Evolutionary conservation across 1,140 invertebrate species (phyloP).

Genomic region (Saxidomus purpurata): DNA sequence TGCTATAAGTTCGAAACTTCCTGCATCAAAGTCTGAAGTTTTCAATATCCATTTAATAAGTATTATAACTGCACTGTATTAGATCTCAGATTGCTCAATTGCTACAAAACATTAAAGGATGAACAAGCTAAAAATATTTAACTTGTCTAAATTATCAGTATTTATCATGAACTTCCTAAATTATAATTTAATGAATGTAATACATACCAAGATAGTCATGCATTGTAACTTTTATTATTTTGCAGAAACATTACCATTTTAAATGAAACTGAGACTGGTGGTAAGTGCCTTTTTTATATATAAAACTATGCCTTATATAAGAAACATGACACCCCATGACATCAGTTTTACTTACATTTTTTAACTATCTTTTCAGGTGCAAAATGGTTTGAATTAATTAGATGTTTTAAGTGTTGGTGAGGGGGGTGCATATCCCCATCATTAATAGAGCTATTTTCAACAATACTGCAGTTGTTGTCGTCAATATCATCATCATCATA

Average conservation of each 20-base stretch:
- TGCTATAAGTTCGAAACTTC: too few species aligned
- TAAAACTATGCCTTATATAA: not conserved
- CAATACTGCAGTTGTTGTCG: not conserved
- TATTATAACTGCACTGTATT: too few species aligned
- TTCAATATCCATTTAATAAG: too few species aligned
- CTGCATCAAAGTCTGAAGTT: too few species aligned
- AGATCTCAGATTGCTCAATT: too few species aligned
- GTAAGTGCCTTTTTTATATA: not conserved
- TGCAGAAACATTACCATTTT: not conserved
- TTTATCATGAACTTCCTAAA: not conserved
- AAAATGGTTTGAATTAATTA: not conserved
- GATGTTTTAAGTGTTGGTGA: not conserved
- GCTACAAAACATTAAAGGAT: too few species aligned
- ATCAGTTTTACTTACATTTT: not conserved
- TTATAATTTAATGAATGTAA: not conserved
- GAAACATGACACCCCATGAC: not conserved
- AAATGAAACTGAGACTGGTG: not conserved
- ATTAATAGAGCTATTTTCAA: not conserved
- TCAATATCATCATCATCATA: too few species aligned
- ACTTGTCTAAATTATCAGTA: slow-evolving; percentile 10
- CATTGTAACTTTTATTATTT: slow-evolving; percentile 1
- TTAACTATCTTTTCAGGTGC: not conserved
- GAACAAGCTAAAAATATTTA: not conserved
- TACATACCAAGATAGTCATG: slow-evolving; percentile 3
- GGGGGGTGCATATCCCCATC: too few species aligned